phyloP scores from a whole-genome alignment of 1,140 invertebrate genomes.

The Bombus soroeensis region DNA sequence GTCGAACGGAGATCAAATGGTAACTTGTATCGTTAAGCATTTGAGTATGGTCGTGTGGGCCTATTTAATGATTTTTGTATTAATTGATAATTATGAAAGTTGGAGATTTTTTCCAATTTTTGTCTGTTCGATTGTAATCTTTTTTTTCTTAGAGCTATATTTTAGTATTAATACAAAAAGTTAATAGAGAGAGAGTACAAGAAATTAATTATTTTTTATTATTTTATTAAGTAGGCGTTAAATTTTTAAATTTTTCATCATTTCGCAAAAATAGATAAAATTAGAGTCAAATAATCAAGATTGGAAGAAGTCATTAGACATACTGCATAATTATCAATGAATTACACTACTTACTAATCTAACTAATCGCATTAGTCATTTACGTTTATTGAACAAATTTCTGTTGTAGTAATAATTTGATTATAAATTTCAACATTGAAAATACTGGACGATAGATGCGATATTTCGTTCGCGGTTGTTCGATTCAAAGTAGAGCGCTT shows the following conservation, averaged over 20 bases:
- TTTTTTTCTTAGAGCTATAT: not conserved
- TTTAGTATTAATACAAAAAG: not conserved
- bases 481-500: conserved; percentile 2
- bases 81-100: conserved; percentile 26
- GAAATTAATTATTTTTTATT: not conserved
- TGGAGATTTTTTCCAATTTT: too few relatives aligned
- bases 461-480: conserved; percentile 9
- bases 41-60: not conserved
- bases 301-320: too few relatives aligned
- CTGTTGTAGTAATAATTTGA: not conserved
- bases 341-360: too few relatives aligned
- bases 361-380: too few relatives aligned
- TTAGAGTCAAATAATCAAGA: too few relatives aligned
- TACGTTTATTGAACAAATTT: not conserved
- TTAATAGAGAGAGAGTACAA: too few relatives aligned
- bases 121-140: not conserved
- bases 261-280: not conserved
- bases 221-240: not conserved
- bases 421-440: not conserved
- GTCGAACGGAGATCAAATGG: conserved; percentile 22
- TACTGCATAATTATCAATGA: too few relatives aligned
- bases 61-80: conserved; percentile 39
- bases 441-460: not conserved
- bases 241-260: not conserved
- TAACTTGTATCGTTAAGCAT: not conserved